Base-by-base conservation (phyloP, 2,797 vertebrate species). In the Urosaurus nigricauda region DNA sequence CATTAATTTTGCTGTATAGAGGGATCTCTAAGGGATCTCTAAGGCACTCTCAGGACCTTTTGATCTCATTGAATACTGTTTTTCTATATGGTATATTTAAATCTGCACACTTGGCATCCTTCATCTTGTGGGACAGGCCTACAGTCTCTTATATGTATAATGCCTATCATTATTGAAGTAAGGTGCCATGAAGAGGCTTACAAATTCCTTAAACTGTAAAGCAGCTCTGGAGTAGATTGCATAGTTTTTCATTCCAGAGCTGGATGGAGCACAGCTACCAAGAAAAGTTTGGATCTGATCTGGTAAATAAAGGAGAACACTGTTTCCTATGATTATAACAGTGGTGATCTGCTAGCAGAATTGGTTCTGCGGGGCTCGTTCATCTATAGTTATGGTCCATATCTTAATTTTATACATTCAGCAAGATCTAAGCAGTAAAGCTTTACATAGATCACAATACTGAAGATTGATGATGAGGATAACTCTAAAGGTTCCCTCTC, bases 361-460 rank as follows among this genome's bases (percentile, higher is more conserved):
- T 90, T 51, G 56, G 79, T 0, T 58, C 43, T 51, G 0, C 56
- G 80, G 84, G 83, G 93, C 91, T 94, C 89, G 60, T 56, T 94
- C 89, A 60, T 89, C 90, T 19, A 88, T 94, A 85, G 0, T 40
- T 70, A 11, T 5, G 7, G 43, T 43, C 74, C 26, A 43, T 13
- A 14, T 37, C 73, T 58, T 16, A 35, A n/a, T 60, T 43, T 51
- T 75, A n/a, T 56, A 4, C n/a, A 74, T 73, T 40, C 35, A 74
- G 71, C n/a, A 75, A n/a, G 37, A 43, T 29, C 37, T 14, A 21
- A 26, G 56, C 56, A 56, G 56, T 56, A 56, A 56, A 56, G 56
- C 56, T 56, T 56, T 56, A 4, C 56, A 3, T 56, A 13, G 14
- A 56, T 3, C 16, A 3, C 56, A 56, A 60, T 17, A 2, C 7